phyloP scores from a whole-genome alignment of 2,797 vertebrate genomes.

The Mormyrus proboscirostris region DNA sequence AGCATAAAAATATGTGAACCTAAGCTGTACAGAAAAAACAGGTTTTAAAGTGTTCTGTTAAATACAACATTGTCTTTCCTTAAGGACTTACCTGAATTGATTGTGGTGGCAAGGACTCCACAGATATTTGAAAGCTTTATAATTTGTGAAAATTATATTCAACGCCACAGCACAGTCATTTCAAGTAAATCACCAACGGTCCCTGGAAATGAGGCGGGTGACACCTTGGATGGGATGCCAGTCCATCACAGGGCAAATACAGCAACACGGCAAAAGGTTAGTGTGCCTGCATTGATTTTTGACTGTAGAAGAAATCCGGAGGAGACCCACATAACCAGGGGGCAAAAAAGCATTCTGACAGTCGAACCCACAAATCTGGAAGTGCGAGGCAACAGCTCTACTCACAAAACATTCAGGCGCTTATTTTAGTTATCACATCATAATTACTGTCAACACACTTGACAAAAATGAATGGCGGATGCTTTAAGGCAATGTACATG shows the following conservation, averaged over 20 bases:
- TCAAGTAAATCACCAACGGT: background rate
- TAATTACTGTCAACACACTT: background rate
- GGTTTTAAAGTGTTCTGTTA: background rate
- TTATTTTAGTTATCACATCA: background rate
- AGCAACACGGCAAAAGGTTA: background rate
- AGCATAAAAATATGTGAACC: background rate
- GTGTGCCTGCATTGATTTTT: background rate
- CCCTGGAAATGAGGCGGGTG: background rate
- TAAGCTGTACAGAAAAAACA: background rate
- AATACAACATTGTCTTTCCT: background rate
- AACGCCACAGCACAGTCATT: background rate
- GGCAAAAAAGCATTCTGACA: background rate
- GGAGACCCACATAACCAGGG: background rate
- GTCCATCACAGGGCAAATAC: background rate
- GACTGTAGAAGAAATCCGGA: background rate
- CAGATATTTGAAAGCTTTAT: background rate
- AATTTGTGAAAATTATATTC: background rate
- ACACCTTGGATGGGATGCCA: background rate
- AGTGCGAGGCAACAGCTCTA: background rate
- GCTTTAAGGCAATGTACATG: background rate
- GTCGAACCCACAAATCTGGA: background rate
- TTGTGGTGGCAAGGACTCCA: background rate
- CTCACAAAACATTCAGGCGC: background rate
- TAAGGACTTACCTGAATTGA: background rate
- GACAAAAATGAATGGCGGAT: background rate